These are phyloP conservation scores for Chiloscyllium punctatum DNA, from an alignment of 2,797 vertebrate species.

Conservation along the genomic window DNA sequence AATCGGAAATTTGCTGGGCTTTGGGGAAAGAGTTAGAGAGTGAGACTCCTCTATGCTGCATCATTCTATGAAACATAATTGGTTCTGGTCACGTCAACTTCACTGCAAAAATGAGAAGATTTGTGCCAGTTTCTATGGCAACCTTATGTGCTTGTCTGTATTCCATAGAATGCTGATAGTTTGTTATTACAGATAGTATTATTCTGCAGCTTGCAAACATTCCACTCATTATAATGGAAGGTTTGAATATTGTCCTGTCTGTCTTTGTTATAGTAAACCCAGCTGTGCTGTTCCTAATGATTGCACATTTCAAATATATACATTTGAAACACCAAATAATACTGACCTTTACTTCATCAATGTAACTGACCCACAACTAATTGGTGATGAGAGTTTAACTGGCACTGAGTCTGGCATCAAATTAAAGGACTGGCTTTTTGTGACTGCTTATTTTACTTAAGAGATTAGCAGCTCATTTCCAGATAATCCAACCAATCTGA, in stretches of 20 bases:
- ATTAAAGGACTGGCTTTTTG: not conserved
- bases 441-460: not conserved
- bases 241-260: not conserved
- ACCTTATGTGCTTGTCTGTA: not conserved
- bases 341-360: not conserved
- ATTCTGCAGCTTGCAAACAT: constrained; percentile 6
- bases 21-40: not conserved
- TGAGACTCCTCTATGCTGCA: not conserved
- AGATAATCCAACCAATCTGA: too few species aligned
- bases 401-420: too few species aligned
- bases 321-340: too few species aligned
- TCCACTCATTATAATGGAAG: not conserved
- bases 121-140: constrained; percentile 3
- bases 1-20: not conserved
- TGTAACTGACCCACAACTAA: not conserved
- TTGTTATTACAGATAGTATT: not conserved
- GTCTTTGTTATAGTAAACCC: not conserved
- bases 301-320: not conserved
- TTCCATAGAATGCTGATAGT: not conserved
- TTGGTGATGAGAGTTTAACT: not conserved
- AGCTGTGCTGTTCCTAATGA: not conserved
- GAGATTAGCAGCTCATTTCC: too few species aligned
- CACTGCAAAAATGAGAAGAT: not conserved
- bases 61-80: not conserved
- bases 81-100: not conserved